Evolutionary conservation across 2,113 vertebrate species (phyloP).

Genomic region (Cyanoramphus novaezelandiae): DNA sequence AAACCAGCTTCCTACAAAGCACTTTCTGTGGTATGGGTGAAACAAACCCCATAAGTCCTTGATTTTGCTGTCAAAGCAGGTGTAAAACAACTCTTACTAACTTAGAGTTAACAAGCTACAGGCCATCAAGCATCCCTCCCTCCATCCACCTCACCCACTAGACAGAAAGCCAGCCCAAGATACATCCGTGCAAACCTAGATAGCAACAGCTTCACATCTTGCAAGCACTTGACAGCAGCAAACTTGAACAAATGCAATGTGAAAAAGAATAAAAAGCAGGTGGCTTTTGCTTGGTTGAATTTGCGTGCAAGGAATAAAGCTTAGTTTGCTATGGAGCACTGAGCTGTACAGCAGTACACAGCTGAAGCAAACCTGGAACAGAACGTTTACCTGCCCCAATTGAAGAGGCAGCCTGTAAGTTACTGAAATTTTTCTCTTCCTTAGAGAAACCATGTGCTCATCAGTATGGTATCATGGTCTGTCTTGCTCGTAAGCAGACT

Average conservation of each 20-base stretch:
- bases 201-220: neutral
- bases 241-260: neutral
- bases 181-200: neutral
- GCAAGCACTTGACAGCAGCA: neutral
- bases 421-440: neutral
- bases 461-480: neutral
- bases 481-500: neutral
- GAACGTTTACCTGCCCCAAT: neutral
- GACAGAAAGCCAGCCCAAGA: neutral
- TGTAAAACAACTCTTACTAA: neutral
- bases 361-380: neutral
- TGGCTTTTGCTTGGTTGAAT: neutral
- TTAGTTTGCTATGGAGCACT: neutral
- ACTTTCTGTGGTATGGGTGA: neutral
- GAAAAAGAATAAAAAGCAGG: neutral
- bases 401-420: neutral
- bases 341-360: neutral
- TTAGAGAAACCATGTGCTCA: neutral
- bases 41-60: neutral
- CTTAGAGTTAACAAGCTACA: neutral
- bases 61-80: neutral
- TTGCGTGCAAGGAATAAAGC: neutral
- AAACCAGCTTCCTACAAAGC: neutral
- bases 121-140: neutral
- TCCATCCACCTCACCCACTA: neutral